Base-by-base conservation (phyloP, 1,140 invertebrate species). In the Stenopsyche tienmushanensis region DNA sequence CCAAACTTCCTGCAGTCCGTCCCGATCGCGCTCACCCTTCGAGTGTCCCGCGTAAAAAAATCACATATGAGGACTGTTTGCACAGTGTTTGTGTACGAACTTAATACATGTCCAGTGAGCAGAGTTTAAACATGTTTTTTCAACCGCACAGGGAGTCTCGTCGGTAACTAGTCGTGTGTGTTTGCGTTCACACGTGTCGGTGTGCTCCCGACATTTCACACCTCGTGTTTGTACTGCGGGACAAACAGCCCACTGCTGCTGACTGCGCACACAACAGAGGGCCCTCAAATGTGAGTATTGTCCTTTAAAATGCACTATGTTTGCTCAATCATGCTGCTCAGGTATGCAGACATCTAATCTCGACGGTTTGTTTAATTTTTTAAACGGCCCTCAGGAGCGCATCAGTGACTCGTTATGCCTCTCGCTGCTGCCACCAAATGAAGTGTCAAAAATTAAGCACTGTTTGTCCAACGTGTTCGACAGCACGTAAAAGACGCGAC, bases 131-230 rank as follows among this genome's bases (percentile, higher is more conserved):
- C 23, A 53, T 53, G 25, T 24, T 24, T 53, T 21, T 47, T 52
- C 49, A 10, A 34, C 34, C 34, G 41, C 26, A 63, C 45, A 63
- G 10, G 59, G 26, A 41, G 60, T 17, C 20, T 18, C n/a, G 34
- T 21, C 25, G 29, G 13, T n/a, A n/a, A n/a, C n/a, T 25, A 29
- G 45, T 25, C 52, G 49, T 53, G 26, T 25, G 29, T 66, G 57
- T 66, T 66, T 66, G 25, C 29, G 23, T 66, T 65, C 42, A 64
- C 62, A 64, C 62, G 45, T 20, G 21, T 39, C 23, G 15, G n/a
- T 10, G 23, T 17, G 64, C 64, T 66, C 49, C 55, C 39, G 45
- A 66, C 64, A 66, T 60, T 66, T 66, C 64, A 66, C 64, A 66
- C 64, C 64, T 66, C 54, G 62, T 64, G 44, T 64, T 64, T 64